These are phyloP conservation scores for Enteromius unitaeniatus DNA, from an alignment of 2,797 vertebrate species.

Conservation along the genomic window DNA sequence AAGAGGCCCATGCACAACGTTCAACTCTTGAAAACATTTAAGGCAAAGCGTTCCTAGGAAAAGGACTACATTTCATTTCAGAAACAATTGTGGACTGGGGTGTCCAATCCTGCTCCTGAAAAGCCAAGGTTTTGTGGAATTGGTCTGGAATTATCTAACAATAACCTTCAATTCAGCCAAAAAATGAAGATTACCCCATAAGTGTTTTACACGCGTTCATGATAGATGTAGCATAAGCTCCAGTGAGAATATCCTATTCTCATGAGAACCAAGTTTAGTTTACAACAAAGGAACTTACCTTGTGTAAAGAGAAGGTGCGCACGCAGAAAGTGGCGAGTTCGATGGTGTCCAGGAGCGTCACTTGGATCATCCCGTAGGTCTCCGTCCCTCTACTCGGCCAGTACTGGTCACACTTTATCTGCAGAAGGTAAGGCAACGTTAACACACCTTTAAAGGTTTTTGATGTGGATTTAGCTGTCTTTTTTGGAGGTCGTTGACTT, in stretches of 20 bases:
- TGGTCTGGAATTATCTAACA: neutral
- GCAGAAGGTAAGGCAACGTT: slow-evolving; percentile 24
- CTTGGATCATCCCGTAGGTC: slow-evolving; percentile 96
- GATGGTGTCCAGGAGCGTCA: slow-evolving; percentile 93
- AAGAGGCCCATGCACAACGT: neutral
- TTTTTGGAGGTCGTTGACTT: neutral
- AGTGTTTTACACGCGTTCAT: neutral
- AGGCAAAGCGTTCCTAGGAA: neutral
- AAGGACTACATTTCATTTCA: neutral
- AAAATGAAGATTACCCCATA: neutral
- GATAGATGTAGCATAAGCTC: neutral
- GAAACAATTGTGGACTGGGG: neutral
- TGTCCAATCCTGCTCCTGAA: slow-evolving; percentile 4
- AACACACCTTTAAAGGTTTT: neutral
- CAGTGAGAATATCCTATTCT: neutral
- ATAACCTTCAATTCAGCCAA: neutral
- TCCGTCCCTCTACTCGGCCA: slow-evolving; percentile 95
- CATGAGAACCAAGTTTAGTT: neutral
- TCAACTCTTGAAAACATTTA: neutral
- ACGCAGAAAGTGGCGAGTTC: slow-evolving; percentile 96
- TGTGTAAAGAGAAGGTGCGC: slow-evolving; percentile 93
- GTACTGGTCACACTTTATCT: slow-evolving; percentile 98
- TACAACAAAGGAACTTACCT: slow-evolving; percentile 79
- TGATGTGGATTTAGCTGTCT: neutral
- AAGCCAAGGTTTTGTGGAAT: neutral